Conservation (phyloP, 2,888 invertebrate species). For the Gymnocheta viridis region DNA sequence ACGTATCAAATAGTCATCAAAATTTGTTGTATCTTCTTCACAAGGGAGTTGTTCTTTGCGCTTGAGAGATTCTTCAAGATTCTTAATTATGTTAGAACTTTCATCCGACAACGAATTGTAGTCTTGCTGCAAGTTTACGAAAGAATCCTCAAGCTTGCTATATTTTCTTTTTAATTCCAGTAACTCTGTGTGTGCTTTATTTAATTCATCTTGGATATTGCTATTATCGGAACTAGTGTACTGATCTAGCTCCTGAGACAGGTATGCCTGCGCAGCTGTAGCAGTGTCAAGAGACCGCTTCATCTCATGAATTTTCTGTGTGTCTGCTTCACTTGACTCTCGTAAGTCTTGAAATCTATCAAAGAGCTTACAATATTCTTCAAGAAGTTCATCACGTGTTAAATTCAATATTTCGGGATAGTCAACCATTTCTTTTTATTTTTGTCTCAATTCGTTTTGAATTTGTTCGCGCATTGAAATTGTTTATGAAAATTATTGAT, state of each 20-base stretch:
- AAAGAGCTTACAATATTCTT: conserved; percentile 77
- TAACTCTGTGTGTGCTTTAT: conserved; percentile 72
- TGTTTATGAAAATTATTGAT: not conserved
- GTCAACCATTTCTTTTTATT: conserved; percentile 48
- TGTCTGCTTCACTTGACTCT: conserved; percentile 75
- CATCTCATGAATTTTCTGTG: conserved; percentile 79
- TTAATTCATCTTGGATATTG: conserved; percentile 50
- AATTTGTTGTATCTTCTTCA: conserved; percentile 47
- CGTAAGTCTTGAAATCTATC: conserved; percentile 75
- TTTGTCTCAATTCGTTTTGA: not conserved
- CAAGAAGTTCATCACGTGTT: conserved; percentile 77
- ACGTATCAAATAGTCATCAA: conserved; percentile 56
- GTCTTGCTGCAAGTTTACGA: conserved; percentile 74
- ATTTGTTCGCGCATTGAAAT: conserved; percentile 2
- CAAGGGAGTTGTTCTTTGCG: conserved; percentile 23
- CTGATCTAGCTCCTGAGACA: conserved; percentile 79
- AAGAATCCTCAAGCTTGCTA: conserved; percentile 66
- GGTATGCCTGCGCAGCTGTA: conserved; percentile 76
- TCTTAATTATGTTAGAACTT: conserved; percentile 37
- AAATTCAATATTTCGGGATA: conserved; percentile 72
- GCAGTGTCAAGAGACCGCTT: conserved; percentile 79
- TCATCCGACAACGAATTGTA: conserved; percentile 73
- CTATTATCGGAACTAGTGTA: conserved; percentile 68
- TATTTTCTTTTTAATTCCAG: conserved; percentile 74
- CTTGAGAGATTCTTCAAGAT: conserved; percentile 69